Conservation (phyloP, 2,888 invertebrate species). For the Sarcophaga subvicina region DNA sequence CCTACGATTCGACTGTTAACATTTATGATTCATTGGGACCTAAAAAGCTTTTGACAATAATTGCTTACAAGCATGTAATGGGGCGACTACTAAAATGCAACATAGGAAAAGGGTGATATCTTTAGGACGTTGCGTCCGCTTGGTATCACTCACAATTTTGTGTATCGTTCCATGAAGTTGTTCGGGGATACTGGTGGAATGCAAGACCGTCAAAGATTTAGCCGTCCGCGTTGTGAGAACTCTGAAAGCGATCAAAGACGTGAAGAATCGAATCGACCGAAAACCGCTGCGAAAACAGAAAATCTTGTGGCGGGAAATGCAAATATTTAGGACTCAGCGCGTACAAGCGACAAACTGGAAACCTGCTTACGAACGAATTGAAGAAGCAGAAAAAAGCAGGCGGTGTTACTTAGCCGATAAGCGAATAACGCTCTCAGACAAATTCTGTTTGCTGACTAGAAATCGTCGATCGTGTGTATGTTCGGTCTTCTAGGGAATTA, state of each 20-base stretch:
- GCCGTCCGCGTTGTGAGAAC: constrained; percentile 8
- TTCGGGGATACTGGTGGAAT: constrained; percentile 28
- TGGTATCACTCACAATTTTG: neutral
- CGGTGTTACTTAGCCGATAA: neutral
- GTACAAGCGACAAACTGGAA: neutral
- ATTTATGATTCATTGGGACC: too few relatives aligned
- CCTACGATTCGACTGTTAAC: neutral
- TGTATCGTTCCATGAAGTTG: constrained; percentile 7
- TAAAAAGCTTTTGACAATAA: too few relatives aligned
- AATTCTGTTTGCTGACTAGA: constrained; percentile 6
- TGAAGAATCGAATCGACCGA: constrained; percentile 15
- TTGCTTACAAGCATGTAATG: neutral
- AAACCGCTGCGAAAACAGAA: constrained; percentile 23
- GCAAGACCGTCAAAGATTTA: constrained; percentile 8
- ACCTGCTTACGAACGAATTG: constrained; percentile 17
- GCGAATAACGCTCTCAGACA: constrained; percentile 4
- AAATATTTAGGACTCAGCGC: neutral
- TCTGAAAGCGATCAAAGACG: constrained; percentile 18
- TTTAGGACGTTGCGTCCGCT: neutral
- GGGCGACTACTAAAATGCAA: constrained; percentile 10
- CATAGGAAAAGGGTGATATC: neutral
- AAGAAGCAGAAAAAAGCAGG: neutral
- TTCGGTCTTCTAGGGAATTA: constrained; percentile 14
- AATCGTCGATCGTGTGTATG: constrained; percentile 21
- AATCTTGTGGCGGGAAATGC: constrained; percentile 5